These are phyloP conservation scores for Dysidea cf. avara DNA, from an alignment of 37 sponge, comb jelly and placozoan species.

Conservation along the genomic window DNA sequence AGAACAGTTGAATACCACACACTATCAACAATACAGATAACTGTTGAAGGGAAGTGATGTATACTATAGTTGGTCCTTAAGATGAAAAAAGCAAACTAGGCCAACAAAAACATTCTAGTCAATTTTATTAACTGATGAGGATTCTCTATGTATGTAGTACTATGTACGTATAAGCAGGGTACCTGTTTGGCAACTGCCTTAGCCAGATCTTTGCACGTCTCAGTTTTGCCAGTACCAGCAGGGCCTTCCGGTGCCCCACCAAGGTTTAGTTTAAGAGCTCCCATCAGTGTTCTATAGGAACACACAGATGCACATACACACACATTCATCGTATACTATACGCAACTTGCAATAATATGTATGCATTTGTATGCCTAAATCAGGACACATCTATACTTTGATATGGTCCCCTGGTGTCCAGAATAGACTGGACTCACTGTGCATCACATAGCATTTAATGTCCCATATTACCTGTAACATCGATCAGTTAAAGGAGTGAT, in stretches of 20 bases:
- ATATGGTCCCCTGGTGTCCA: too few relatives aligned
- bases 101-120: not conserved
- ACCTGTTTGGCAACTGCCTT: conserved; percentile 99
- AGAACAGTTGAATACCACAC: conserved; percentile 99
- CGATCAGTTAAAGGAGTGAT: conserved; percentile 98
- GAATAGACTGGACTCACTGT: not conserved
- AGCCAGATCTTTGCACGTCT: conserved; percentile 97
- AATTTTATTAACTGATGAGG: not conserved
- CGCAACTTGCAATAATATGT: too few relatives aligned
- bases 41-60: too few relatives aligned
- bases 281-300: conserved; percentile 83
- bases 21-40: conserved; percentile 35
- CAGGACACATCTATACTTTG: too few relatives aligned
- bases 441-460: conserved; percentile 1
- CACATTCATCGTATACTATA: too few relatives aligned
- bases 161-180: not conserved
- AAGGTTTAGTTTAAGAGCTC: conserved; percentile 94
- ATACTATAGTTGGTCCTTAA: too few relatives aligned
- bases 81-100: not conserved
- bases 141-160: not conserved
- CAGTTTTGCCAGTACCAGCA: conserved; percentile 95
- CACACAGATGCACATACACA: not conserved
- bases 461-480: conserved; percentile 87
- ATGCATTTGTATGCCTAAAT: too few relatives aligned
- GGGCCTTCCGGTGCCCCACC: conserved; percentile 99